These are phyloP conservation scores for Tenthredo notha DNA, from an alignment of 2,888 invertebrate species.

Conservation along the genomic window DNA sequence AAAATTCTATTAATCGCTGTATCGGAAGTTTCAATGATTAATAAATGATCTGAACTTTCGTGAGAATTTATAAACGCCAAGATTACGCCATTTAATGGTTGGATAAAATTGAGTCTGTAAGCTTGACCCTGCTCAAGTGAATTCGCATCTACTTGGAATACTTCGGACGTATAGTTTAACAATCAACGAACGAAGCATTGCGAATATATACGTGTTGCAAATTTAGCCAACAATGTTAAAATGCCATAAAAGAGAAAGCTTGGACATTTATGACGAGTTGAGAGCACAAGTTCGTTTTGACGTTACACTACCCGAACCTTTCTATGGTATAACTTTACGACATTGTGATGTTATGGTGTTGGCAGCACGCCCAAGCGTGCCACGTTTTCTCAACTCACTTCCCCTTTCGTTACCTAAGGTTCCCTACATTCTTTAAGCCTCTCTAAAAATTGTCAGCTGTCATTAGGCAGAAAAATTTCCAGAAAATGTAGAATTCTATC, in stretches of 20 bases:
- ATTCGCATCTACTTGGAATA: background rate
- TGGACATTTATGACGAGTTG: conserved; percentile 41
- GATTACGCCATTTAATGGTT: background rate
- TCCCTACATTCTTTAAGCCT: background rate
- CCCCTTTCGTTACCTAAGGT: background rate
- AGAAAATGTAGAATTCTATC: background rate
- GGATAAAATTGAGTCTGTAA: background rate
- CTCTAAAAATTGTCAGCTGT: background rate
- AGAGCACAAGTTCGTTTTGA: conserved; percentile 34
- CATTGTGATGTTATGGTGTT: conserved; percentile 45
- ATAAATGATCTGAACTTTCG: background rate
- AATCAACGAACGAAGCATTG: conserved; percentile 19
- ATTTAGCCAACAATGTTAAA: conserved; percentile 47
- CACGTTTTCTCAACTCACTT: conserved; percentile 33
- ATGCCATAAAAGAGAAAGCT: conserved; percentile 45
- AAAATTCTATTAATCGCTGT: background rate
- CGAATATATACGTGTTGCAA: conserved; percentile 30
- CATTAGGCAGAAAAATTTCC: background rate
- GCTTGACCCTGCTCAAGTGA: background rate
- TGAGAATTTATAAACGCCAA: background rate
- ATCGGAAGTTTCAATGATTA: background rate
- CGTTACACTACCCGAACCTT: conserved; percentile 30
- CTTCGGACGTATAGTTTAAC: background rate
- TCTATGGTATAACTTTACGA: conserved; percentile 42
- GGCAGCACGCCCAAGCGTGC: conserved; percentile 51